Percentiles rank a stretch among this genome's conserved stretches.
Conservation (phyloP, 2,113 vertebrate species). For the Ceyx cyanopectus region DNA sequence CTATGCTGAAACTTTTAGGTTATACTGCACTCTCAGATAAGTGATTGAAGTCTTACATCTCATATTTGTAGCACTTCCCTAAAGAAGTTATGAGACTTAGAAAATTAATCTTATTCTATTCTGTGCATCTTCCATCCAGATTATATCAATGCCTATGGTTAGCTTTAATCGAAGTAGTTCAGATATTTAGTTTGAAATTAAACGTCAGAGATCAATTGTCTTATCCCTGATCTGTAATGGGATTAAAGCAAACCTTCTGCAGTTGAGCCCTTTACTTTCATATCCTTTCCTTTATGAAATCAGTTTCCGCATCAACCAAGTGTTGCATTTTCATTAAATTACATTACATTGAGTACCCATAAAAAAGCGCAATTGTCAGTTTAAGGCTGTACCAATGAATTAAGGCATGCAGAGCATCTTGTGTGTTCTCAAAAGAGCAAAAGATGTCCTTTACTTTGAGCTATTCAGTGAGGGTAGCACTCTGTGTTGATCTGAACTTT, state of each 20-base stretch:
- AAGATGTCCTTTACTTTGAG: background rate
- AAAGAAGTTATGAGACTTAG: background rate
- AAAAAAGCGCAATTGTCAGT: background rate
- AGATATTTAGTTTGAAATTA: background rate
- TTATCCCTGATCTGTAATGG: background rate
- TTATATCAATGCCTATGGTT: background rate
- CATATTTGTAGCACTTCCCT: background rate
- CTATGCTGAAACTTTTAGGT: background rate
- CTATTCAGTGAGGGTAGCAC: background rate
- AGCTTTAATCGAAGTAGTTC: background rate
- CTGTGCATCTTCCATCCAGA: background rate
- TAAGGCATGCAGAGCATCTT: background rate
- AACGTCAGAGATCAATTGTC: background rate
- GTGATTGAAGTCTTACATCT: background rate
- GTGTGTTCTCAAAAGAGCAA: background rate
- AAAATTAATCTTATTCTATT: background rate
- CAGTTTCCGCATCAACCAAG: background rate
- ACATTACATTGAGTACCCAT: background rate
- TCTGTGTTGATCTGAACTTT: background rate
- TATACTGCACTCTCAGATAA: background rate
- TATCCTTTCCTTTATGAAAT: background rate
- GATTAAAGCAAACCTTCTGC: background rate
- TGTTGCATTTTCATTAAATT: background rate
- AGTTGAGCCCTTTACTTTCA: background rate
- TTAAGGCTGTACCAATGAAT: background rate